Evolutionary conservation across 1,140 invertebrate genomes (phyloP).

Genomic region (Drosophila lowei): DNA sequence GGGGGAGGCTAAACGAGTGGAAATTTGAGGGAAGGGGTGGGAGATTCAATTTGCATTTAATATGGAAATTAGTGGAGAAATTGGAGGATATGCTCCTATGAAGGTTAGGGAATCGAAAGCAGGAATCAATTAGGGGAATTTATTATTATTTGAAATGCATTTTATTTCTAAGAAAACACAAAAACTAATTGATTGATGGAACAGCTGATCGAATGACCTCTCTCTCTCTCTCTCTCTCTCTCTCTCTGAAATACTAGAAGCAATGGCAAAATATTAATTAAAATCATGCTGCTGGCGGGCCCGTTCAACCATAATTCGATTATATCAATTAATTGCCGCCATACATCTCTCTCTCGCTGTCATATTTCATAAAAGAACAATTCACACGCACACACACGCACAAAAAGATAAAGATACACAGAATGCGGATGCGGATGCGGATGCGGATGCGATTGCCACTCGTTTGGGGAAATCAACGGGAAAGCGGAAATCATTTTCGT

Average conservation of each 20-base stretch:
- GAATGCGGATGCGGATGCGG: no score
- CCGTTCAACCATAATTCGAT: slow-evolving; percentile 24
- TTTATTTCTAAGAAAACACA: no score
- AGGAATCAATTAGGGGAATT: neutral
- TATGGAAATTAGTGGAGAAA: no score
- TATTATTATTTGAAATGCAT: slow-evolving; percentile 14
- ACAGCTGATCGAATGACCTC: no score
- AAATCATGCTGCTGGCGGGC: slow-evolving; percentile 19
- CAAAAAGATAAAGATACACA: neutral
- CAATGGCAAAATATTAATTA: slow-evolving; percentile 34
- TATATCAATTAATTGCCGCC: slow-evolving; percentile 57
- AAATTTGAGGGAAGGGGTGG: neutral
- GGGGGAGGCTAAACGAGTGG: no score
- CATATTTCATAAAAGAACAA: slow-evolving; percentile 5
- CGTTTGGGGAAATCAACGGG: no score
- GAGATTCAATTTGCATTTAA: slow-evolving; percentile 22
- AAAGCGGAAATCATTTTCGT: slow-evolving; percentile 27
- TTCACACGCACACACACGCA: neutral
- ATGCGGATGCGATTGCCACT: no score
- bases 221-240: no score
- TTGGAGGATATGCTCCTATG: no score
- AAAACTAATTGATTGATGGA: slow-evolving; percentile 42
- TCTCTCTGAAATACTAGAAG: no score
- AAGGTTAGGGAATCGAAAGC: no score
- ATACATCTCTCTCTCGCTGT: no score